Evolutionary conservation across 2,888 invertebrate species (phyloP), one percentile per base, ranked within the genome.

Genomic region (Acronicta psi): DNA sequence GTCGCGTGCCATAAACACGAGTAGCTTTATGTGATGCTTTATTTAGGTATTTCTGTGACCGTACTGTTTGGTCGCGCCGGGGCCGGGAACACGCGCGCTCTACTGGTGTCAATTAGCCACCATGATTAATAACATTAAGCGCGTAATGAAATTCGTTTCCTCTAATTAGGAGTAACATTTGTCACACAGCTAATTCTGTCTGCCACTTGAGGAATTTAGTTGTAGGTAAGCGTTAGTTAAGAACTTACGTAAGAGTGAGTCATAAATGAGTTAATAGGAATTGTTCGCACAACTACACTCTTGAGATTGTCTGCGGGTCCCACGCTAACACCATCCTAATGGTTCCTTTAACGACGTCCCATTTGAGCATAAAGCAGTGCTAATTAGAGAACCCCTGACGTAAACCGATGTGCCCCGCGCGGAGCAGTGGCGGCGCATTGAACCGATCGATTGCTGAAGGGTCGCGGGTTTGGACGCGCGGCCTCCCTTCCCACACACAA

Each of bases 271-370:
- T 42, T 56, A 17, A 57, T 44, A 57, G 59, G 45, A 49, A 76
- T 55, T 69, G 62, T 69, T 73, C 42, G 54, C 52, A 37, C 43
- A 53, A 69, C 56, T 57, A 54, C 45, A 54, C 40, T 60, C 36
- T 50, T 47, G 68, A 59, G 77, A 71, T 75, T 69, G 65, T 65
- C 49, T 74, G 75, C 51, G 51, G 67, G 64, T 56, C 73, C 62
- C 68, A 61, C 69, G 59, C 69, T 72, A 69, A 76, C 68, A 69
- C 61, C 53, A 36, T 49, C 59, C 70, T 77, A 82, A 80, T 77
- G 77, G 75, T 67, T 70, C 72, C 72, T 80, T 79, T 77, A 81
- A 84, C 80, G 78, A 82, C 69, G 71, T 79, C 78, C 82, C 79
- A 79, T 77, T 80, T 70, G 63, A 73, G 75, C 73, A 73, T 77